Evolutionary conservation across 2,113 vertebrate species (phyloP), one percentile per base, ranked within the genome.

Genomic region (Pyrgilauda ruficollis): DNA sequence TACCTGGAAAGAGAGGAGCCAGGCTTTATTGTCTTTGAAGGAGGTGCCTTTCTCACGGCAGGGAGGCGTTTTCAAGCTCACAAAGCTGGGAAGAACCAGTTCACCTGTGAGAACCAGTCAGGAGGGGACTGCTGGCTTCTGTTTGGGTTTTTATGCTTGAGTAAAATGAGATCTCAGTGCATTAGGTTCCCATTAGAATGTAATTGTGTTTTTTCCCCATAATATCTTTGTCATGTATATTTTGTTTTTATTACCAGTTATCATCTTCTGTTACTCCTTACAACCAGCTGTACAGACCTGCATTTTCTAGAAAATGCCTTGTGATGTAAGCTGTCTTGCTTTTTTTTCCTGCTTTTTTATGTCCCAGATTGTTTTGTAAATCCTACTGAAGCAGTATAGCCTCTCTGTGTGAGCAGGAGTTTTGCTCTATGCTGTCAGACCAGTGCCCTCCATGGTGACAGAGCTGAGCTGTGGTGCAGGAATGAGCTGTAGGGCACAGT

Each of bases 101-200:
- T 96, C 44, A 33, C 49, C 83, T 93, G 85, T 96, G 94, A 93
- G 96, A 97, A 82, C 84, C 90, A 70, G 62, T 89, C 59, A 62
- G 93, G 86, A 94, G 86, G 82, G 76, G 82, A 64, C 84, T 91
- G 83, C 61, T 91, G 69, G 68, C 87, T 95, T 95, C 84, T 87
- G 43, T 87, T 96, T 95, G 90, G 70, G 88, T 93, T 93, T 93
- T 92, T 80, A 81, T 94, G 84, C 92, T 95, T 94, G 95, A 94
- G 86, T 93, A 94, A 89, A 94, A 84, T 62, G 76, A 96, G 68
- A 89, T 62, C 47, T 69, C 46, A 82, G 66, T 69, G 62, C 70
- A 41, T 67, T 84, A 67, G 78, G n/a, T 94, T 95, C 72, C 78
- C 90, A 58, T 94, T 94, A 91, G 88, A 93, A 85, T 75, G 52